Conservation (phyloP, 2,888 invertebrate species). For the Deilephila elpenor region DNA sequence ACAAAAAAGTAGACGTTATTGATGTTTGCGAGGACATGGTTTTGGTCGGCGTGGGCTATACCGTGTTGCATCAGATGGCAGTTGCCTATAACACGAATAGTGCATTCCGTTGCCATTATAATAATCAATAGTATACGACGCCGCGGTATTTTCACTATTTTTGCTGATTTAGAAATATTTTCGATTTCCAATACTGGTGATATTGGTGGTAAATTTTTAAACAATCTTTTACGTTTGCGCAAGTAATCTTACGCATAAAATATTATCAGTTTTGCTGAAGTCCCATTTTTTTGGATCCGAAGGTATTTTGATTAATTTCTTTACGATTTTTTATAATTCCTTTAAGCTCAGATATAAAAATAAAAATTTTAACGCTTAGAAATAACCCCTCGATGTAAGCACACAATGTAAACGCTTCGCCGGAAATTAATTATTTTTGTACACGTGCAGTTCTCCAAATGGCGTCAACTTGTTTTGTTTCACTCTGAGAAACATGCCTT, state of each 20-base stretch:
- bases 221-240: too few species aligned
- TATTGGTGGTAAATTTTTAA: too few species aligned
- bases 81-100: not conserved
- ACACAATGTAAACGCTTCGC: not conserved
- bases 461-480: not conserved
- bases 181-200: not conserved
- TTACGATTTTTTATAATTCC: too few species aligned
- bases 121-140: slow-evolving; percentile 5
- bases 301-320: too few species aligned
- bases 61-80: not conserved
- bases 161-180: not conserved
- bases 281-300: too few species aligned
- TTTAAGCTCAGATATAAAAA: too few species aligned
- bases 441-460: slow-evolving; percentile 39
- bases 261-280: too few species aligned
- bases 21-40: not conserved
- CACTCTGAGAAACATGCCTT: slow-evolving; percentile 15
- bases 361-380: not conserved
- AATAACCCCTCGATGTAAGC: not conserved
- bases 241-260: too few species aligned
- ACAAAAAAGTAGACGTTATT: not conserved
- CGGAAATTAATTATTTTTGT: slow-evolving; percentile 40
- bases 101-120: slow-evolving; percentile 3
- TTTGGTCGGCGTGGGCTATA: not conserved
- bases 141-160: not conserved